Percentiles rank a stretch among this genome's conserved stretches.
These are phyloP conservation scores for Scomberomorus guttatus DNA, from an alignment of 2,797 vertebrate species.

Conservation along the genomic window DNA sequence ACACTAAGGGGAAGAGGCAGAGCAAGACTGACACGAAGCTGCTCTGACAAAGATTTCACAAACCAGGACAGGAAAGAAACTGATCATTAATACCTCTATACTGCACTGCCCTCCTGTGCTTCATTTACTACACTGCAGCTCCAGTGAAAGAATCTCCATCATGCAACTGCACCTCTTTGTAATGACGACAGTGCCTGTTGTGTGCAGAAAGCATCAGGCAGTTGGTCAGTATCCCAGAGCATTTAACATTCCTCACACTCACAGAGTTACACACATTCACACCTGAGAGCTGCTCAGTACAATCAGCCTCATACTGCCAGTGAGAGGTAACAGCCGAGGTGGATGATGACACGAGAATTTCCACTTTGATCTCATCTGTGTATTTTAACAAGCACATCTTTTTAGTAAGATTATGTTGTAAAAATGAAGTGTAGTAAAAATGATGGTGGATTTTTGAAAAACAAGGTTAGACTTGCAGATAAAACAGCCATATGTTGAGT, in stretches of 20 bases:
- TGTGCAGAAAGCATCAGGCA: neutral
- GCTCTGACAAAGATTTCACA: slow-evolving; percentile 1
- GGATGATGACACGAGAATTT: neutral
- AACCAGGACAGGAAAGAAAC: neutral
- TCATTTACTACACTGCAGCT: neutral
- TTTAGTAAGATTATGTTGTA: too few relatives aligned
- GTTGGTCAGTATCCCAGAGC: neutral
- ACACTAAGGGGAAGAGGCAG: neutral
- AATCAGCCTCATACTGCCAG: neutral
- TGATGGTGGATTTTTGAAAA: too few relatives aligned
- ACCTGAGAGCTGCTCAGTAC: neutral
- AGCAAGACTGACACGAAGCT: neutral
- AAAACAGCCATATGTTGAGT: too few relatives aligned
- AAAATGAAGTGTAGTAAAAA: too few relatives aligned
- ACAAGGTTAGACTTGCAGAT: too few relatives aligned
- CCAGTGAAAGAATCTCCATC: neutral
- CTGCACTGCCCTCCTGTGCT: slow-evolving; percentile 60
- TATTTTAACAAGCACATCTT: too few relatives aligned
- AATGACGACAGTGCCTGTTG: neutral
- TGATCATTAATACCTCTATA: neutral
- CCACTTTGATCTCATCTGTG: neutral
- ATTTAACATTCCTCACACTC: neutral
- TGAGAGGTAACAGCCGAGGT: neutral
- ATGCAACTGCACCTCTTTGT: neutral
- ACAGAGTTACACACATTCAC: neutral